Base-by-base conservation (phyloP, 2,797 vertebrate genomes). In the Cossypha niveicapilla region DNA sequence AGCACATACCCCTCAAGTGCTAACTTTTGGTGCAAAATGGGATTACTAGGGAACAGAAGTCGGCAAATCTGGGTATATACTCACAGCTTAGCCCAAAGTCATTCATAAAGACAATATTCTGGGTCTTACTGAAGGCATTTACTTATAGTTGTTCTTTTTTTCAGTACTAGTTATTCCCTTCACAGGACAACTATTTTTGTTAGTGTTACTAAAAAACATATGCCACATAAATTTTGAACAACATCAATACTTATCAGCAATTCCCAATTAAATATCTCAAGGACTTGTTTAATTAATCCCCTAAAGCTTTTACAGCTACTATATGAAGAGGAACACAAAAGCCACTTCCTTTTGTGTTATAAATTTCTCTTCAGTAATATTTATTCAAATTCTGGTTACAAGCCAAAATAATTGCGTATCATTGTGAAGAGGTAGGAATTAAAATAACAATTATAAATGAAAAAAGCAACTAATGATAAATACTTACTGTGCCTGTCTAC, bases 21-120 rank as follows among this genome's bases (percentile, higher is more conserved):
- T 42, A 54, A n/a, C 0, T 0, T 24, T 28, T 6, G 3, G 23
- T 13, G 27, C 13, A 32, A 63, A 62, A 56, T 1, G 2, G 34
- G 45, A 72, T 77, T 70, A 39, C 50, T 1, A 12, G 32, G 41
- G 47, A 41, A 21, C 48, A 67, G 39, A 47, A 50, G 2, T 4
- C 9, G 3, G 51, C 34, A 88, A 57, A 78, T 56, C 12, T 2
- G 10, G 34, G 42, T 53, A 72, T 28, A 42, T 41, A 34, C 45
- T 63, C 56, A 35, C 67, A 60, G 11, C 8, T 67, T 45, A 82
- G 70, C 30, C n/a, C n/a, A 6, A 60, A 79, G 17, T 17, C 5
- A 0, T 58, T 72, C 70, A 58, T 23, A 54, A 65, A 47, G 12
- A 44, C 17, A 80, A 50, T 51, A 68, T 58, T 28, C 53, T 47